Base-by-base conservation (phyloP, 2,888 invertebrate species). In the Netelia melanura region DNA sequence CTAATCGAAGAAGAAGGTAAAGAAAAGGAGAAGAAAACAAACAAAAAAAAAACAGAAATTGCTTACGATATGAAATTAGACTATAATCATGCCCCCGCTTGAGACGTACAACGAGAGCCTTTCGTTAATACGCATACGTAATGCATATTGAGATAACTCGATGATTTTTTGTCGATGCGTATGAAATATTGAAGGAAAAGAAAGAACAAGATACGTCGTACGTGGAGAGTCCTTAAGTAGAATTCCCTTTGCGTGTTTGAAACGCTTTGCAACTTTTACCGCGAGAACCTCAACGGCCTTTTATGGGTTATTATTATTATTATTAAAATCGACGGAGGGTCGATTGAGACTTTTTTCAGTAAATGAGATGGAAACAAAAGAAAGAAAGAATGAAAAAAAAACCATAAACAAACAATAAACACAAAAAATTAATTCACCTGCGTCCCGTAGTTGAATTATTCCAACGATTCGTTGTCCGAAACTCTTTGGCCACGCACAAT, bases 21-120 rank as follows among this genome's bases (percentile, higher is more conserved):
- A 70, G 21, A 61, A 76, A 17, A 65, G 64, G 64, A 64, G n/a
- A 54, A 67, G 23, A 30, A 30, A 30, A 3, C 0, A 30, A 30
- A 25, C 14, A 6, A 76, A 54, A 75, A 74, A 52, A 21, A 38
- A 23, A 76, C 38, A n/a, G 8, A 54, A 67, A 58, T 48, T 58
- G 74, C 74, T 80, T 74, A 58, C 56, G 56, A 80, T 48, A 74
- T 21, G 58, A 74, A 72, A 25, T 43, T 67, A 74, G 72, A 67
- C 72, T 76, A 71, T 72, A 81, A 78, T 84, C 74, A 44, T 78
- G 64, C 71, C 48, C 54, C 71, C 70, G 84, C 64, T 82, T 79
- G n/a, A 54, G 58, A 48, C 67, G 58, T 25, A 43, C 44, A 6
- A 11, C 58, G 11, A 70, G 48, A 58, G 62, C n/a, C 17, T 58